Base-by-base conservation (phyloP, 2,797 vertebrate species). In the Gobio occitaniae region DNA sequence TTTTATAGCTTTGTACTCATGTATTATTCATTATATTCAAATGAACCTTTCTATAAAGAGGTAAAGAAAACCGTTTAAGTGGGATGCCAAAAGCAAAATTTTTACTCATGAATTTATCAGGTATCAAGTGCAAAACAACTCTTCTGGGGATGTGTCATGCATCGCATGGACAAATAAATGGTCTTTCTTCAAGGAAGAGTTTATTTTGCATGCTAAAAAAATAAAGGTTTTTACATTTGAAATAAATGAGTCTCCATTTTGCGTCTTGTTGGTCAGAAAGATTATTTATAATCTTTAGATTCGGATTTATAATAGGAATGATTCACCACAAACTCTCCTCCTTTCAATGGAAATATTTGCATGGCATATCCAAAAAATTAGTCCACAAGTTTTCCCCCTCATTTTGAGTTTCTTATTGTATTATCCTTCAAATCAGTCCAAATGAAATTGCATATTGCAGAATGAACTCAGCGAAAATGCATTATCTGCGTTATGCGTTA, bases 121-220 rank as follows among this genome's bases (percentile, higher is more conserved):
- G 74, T 63, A 76, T 77, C 44, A 79, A 63, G 82, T 36, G n/a
- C 48, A 78, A 59, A 59, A 32, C 74, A 66, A 66, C 61, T 29
- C 38, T 71, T 75, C 25, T 54, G n/a, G 50, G 38, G 6, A 56
- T 77, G 25, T 84, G 54, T 61, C 25, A 36, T 80, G 78, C 78
- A 75, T 48, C 10, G 17, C 70, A 79, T 85, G 68, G 74, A 71
- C 29, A 78, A 81, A 48, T 50, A 54, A 61, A 25, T 52, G 13
- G 6, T 21, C 41, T 47, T 61, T 80, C 38, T 80, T 65, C 50
- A 68, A 77, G 65, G 41, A 36, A 84, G 79, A 79, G 79, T 80
- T 70, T 82, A 52, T 61, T 72, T 81, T 86, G 87, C 85, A 88
- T 88, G 87, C 61, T 52, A 74, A 68, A 82, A 84, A 70, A 88